Evolutionary conservation across 2,797 vertebrate species (phyloP).

Genomic region (Todus mexicanus): DNA sequence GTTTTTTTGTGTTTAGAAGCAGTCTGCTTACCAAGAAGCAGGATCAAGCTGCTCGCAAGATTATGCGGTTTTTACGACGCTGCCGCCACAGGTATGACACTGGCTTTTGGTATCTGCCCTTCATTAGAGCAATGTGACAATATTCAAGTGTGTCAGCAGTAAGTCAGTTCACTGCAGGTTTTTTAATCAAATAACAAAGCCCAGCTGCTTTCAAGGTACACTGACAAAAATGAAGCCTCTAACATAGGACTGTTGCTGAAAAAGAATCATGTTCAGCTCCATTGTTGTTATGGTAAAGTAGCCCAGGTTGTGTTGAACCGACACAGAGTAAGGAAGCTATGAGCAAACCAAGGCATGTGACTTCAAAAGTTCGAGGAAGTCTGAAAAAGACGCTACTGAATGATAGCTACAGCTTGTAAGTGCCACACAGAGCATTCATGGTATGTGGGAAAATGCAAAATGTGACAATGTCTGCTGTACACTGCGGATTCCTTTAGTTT

Average conservation of each 20-base stretch:
- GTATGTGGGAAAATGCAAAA: background rate
- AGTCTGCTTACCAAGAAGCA: slow-evolving; percentile 99
- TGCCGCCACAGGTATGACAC: slow-evolving; percentile 93
- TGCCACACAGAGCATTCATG: background rate
- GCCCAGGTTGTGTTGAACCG: background rate
- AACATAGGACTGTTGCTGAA: background rate
- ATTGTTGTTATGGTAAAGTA: background rate
- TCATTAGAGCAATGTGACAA: background rate
- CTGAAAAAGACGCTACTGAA: background rate
- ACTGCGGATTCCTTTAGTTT: background rate
- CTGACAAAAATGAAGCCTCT: background rate
- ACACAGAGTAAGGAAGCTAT: background rate
- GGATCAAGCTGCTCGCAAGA: slow-evolving; percentile 99
- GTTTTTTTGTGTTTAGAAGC: slow-evolving; percentile 79
- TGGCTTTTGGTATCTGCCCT: background rate
- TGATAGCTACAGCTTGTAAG: background rate
- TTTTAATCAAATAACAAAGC: background rate
- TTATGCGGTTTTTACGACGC: slow-evolving; percentile 98
- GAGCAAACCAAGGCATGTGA: background rate
- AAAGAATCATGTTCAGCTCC: background rate
- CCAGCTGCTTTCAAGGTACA: background rate
- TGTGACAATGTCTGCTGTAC: background rate
- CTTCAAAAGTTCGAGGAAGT: background rate
- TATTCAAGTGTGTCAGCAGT: background rate
- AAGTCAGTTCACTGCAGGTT: background rate